These are phyloP conservation scores for Aphrophora alni DNA, from an alignment of 2,888 invertebrate genomes.

Conservation along the genomic window DNA sequence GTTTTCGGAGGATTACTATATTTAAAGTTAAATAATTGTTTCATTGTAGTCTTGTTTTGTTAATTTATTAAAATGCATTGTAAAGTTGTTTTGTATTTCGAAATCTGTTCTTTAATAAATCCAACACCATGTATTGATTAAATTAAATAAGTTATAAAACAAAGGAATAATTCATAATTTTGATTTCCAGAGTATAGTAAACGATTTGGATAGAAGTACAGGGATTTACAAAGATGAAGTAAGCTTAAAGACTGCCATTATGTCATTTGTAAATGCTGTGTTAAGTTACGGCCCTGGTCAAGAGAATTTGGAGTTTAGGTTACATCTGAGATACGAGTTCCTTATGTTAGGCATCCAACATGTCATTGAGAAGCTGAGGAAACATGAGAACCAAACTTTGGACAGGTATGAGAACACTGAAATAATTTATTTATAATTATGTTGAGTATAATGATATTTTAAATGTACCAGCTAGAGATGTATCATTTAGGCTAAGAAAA, in stretches of 20 bases:
- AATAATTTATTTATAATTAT: too few species aligned
- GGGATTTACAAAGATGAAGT: slow-evolving; percentile 93
- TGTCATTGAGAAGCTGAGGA: slow-evolving; percentile 89
- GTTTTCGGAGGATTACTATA: too few species aligned
- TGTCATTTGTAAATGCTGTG: slow-evolving; percentile 97
- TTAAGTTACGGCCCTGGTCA: slow-evolving; percentile 96
- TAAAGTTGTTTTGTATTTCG: too few species aligned
- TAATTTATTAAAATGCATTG: too few species aligned
- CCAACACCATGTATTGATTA: too few species aligned
- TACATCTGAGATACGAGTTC: slow-evolving; percentile 95
- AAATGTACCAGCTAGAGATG: too few species aligned
- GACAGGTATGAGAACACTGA: slow-evolving; percentile 66
- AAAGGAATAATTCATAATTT: slow-evolving; percentile 17
- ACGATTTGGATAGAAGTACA: slow-evolving; percentile 88
- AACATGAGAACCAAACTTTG: slow-evolving; percentile 92
- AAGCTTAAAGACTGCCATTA: slow-evolving; percentile 93
- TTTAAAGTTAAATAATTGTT: too few species aligned
- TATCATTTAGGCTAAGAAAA: too few species aligned
- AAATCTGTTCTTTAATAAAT: too few species aligned
- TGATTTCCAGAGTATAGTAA: slow-evolving; percentile 76
- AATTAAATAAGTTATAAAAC: too few species aligned
- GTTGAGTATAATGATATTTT: too few species aligned
- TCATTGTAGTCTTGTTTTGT: too few species aligned
- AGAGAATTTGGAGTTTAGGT: slow-evolving; percentile 91
- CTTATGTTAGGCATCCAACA: slow-evolving; percentile 97